Evolutionary conservation across 1,140 invertebrate species (phyloP), one percentile per base, ranked within the genome.

Genomic region (Drosophila burlai): DNA sequence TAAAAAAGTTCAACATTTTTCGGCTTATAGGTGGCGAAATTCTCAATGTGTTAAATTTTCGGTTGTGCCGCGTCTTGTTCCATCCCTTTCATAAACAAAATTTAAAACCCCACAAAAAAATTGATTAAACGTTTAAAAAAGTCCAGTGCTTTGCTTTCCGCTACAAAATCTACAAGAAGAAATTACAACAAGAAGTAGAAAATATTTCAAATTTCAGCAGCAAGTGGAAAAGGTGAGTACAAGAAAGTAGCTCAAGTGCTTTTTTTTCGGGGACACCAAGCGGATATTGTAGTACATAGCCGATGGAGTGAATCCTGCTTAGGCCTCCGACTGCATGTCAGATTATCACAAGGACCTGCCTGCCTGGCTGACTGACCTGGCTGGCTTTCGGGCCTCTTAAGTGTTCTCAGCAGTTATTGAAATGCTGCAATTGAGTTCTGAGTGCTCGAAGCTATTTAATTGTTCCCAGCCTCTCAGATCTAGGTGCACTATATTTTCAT

Each of bases 401-500:
- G 80, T 78, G 84, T 78, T 72, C 85, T 89, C 76, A 75, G 83
- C 64, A 73, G 84, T 84, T 89, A 89, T 90, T 89, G 84, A 90
- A 89, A 90, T 90, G 66, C 84, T 68, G 84, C 74, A 79, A 84
- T 90, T 80, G 85, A 85, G 85, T 83, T 83, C 78, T 42, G 52
- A 73, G 75, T 68, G 74, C 85, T 82, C 65, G 61, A 80, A 85
- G 85, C 85, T 85, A 91, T 85, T 90, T 90, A 90, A 90, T 90
- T 90, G 85, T 80, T 74, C 71, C 64, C 46, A 26, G 49, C 7
- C 42, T 40, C 26, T 29, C 5, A 31, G 21, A 54, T 21, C 31
- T 29, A 0, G 26, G n/a, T 65, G 16, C 18, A 24, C 61, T 16
- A 21, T 15, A 26, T 9, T 57, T 26, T n/a, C 31, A 36, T n/a